phyloP scores from a whole-genome alignment of 1,140 invertebrate species.

The Magallana ariakensis region DNA sequence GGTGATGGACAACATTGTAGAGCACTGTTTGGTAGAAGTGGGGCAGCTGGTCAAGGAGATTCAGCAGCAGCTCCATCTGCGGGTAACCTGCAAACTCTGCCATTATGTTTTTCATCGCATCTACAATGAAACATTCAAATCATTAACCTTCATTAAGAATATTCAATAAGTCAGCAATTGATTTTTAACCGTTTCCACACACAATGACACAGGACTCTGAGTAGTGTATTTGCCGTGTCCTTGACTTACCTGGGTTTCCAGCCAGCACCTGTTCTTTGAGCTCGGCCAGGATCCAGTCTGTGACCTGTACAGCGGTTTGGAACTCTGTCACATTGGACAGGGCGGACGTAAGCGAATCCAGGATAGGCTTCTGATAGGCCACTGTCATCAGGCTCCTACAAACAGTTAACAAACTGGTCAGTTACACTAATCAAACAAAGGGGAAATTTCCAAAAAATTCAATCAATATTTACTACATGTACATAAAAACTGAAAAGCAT shows the following conservation, averaged over 20 bases:
- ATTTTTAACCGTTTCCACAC: too few relatives aligned
- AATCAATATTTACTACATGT: too few relatives aligned
- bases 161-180: too few relatives aligned
- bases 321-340: conserved; percentile 7
- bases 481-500: too few relatives aligned
- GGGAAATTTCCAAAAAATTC: too few relatives aligned
- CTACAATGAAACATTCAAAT: background rate
- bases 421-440: too few relatives aligned
- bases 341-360: background rate
- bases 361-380: background rate
- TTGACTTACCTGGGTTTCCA: background rate
- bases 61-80: conserved; percentile 46
- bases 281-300: background rate
- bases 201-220: too few relatives aligned
- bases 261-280: conserved; percentile 3
- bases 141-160: too few relatives aligned
- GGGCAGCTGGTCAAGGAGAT: conserved; percentile 54
- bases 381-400: conserved; percentile 17
- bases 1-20: conserved; percentile 53
- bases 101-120: conserved; percentile 23
- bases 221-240: too few relatives aligned
- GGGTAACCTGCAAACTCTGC: conserved; percentile 53
- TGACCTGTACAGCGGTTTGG: background rate
- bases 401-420: background rate
- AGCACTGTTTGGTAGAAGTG: conserved; percentile 53